Evolutionary conservation across 2,888 invertebrate genomes (phyloP).

Genomic region (Eupeodes luniger): DNA sequence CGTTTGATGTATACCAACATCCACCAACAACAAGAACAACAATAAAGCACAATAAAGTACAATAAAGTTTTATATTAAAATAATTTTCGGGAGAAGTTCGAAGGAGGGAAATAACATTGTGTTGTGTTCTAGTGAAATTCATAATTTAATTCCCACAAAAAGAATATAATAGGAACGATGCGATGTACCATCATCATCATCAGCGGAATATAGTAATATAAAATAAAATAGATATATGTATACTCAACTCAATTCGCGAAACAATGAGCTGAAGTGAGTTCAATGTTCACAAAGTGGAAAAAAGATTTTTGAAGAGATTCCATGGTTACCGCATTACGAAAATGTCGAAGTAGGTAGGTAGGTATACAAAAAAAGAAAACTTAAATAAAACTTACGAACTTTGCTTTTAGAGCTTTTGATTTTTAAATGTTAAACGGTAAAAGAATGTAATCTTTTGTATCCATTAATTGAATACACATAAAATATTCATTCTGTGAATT

Average conservation of each 20-base stretch:
- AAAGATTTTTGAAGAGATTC: not conserved
- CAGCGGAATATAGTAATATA: conserved; percentile 28
- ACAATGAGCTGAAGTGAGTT: conserved; percentile 44
- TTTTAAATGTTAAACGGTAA: too few relatives aligned
- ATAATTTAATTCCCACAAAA: conserved; percentile 75
- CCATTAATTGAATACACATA: too few relatives aligned
- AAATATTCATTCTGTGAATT: too few relatives aligned
- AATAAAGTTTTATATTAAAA: conserved; percentile 38
- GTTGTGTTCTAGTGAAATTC: conserved; percentile 73
- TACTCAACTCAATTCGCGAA: not conserved
- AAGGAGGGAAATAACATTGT: conserved; percentile 54
- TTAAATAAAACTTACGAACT: not conserved
- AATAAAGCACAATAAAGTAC: conserved; percentile 4
- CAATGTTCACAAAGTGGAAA: conserved; percentile 61
- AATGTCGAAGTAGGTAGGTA: not conserved
- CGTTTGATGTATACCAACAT: conserved; percentile 2
- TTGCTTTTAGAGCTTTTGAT: too few relatives aligned
- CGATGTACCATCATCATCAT: not conserved
- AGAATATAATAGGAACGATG: not conserved
- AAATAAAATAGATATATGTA: not conserved
- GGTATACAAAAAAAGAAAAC: not conserved
- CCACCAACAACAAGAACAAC: conserved; percentile 1
- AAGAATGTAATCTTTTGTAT: too few relatives aligned
- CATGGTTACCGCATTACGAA: conserved; percentile 12
- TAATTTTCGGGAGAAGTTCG: conserved; percentile 46